Conservation (phyloP, 2,797 vertebrate species). For the Pristis pectinata region DNA sequence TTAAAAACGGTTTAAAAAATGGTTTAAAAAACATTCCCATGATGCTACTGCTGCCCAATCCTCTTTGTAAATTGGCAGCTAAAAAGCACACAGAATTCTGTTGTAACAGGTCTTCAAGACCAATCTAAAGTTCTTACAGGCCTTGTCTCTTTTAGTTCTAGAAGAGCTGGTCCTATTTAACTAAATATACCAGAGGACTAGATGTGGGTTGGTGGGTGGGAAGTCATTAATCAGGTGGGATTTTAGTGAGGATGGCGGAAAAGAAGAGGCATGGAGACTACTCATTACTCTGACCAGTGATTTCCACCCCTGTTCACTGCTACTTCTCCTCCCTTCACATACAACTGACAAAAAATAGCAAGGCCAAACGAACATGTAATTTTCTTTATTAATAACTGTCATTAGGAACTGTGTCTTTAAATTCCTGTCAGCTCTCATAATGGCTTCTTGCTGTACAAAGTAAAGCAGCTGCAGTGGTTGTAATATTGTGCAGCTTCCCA, state of each 20-base stretch:
- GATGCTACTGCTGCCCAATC: too few relatives aligned
- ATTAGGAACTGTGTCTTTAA: too few relatives aligned
- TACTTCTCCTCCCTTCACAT: neutral
- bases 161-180: neutral
- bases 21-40: neutral
- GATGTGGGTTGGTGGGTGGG: neutral
- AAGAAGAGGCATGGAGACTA: neutral
- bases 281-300: neutral
- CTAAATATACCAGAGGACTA: too few relatives aligned
- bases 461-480: too few relatives aligned
- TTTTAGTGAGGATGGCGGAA: neutral
- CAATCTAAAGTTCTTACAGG: neutral
- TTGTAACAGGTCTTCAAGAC: neutral
- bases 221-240: neutral
- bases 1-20: too few relatives aligned
- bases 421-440: too few relatives aligned
- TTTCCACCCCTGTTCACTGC: neutral
- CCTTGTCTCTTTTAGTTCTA: neutral
- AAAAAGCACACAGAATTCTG: neutral
- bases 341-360: neutral
- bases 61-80: neutral
- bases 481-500: too few relatives aligned
- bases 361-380: too few relatives aligned
- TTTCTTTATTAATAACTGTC: too few relatives aligned
- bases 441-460: too few relatives aligned